Evolutionary conservation across 2,888 invertebrate genomes (phyloP), one percentile per base, ranked within the genome.

Genomic region (Xestia c-nigrum): DNA sequence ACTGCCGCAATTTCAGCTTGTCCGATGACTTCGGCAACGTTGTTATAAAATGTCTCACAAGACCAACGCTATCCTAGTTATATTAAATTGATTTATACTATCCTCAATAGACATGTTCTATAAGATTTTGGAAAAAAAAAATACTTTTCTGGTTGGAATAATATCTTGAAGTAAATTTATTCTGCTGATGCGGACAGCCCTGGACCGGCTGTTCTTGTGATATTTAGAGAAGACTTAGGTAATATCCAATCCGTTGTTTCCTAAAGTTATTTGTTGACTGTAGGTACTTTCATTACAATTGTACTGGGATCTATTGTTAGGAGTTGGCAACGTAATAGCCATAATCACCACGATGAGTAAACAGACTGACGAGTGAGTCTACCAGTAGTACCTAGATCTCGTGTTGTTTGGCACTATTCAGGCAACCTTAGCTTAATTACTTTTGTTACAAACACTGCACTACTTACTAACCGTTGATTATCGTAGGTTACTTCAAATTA

Each of bases 1-100:
- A 91, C 90, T 94, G 92, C 19, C 92, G 92, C 76, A 96, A 94
- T 76, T 93, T 94, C 1, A 96, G 80, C 14, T 90, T 90, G 1
- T 90, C 87, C 50, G 87, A 91, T 7, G 94, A 90, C 12, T 78
- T 83, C 0, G 96, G 95, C 19, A 96, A 88, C 64, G 87, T 89
- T 10, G 93, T 86, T 70, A 94, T 83, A 38, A 94, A 87, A 59
- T 90, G 83, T 68, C 89, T 89, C 66, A 96, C 89, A 19, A 94
- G 76, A 50, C 89, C 82, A 83, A 92, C 85, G 87, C 91, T 95
- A 31, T 94, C 94, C 95, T 97, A 88, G 31, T 57, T 65, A 78
- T 9, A 78, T 9, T 1, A 59, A 78, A 61, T 68, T 47, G 40
- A 64, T 16, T 19, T 57, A 57, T 43, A 9, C 43, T 40, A 40